Conservation (phyloP, 2,888 invertebrate species). For the Hemaris fuciformis region DNA sequence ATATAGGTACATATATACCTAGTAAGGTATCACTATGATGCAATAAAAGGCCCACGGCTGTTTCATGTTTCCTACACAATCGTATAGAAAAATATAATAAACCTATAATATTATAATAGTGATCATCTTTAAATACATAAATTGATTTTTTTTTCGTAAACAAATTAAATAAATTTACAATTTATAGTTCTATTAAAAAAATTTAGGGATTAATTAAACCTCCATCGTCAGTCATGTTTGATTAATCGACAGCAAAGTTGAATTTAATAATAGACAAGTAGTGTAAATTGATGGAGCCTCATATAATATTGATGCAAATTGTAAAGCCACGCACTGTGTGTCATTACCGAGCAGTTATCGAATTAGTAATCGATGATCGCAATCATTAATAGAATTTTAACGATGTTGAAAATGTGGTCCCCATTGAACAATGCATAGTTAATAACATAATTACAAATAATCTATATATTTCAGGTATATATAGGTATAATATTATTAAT, state of each 20-base stretch:
- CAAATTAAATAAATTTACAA: no score
- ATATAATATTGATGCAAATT: background rate
- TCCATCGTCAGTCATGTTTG: background rate
- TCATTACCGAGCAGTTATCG: constrained; percentile 1
- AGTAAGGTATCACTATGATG: no score
- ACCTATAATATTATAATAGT: no score
- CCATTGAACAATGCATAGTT: background rate
- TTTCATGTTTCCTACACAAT: no score
- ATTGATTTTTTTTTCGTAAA: no score
- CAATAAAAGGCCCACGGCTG: no score
- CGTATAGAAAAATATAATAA: no score
- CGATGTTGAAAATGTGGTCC: background rate
- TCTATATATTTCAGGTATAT: no score
- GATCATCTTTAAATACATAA: no score
- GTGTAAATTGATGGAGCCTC: background rate
- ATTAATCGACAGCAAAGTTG: background rate
- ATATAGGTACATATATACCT: no score
- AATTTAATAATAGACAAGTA: background rate
- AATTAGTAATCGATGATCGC: background rate
- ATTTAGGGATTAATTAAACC: background rate
- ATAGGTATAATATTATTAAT: no score
- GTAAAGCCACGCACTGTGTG: background rate
- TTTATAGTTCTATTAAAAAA: background rate
- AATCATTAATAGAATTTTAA: background rate
- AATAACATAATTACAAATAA: background rate